Evolutionary conservation across 2,113 vertebrate genomes (phyloP).

Genomic region (Lipotes vexillifer): DNA sequence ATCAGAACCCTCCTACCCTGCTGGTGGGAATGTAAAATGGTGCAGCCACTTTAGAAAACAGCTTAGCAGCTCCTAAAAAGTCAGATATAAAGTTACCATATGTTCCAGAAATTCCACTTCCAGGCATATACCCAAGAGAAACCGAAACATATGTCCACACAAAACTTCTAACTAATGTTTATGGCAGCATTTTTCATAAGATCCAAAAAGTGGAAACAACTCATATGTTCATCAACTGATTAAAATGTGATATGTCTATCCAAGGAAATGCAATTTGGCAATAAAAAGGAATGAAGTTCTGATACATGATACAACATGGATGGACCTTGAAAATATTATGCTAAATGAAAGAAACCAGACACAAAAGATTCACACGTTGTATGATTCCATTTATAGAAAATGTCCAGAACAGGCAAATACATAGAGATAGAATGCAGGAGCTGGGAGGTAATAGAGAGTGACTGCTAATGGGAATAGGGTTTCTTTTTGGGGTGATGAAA

Average conservation of each 20-base stretch:
- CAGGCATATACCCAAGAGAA: neutral
- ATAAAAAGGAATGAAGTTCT: neutral
- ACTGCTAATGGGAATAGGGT: neutral
- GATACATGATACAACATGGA: neutral
- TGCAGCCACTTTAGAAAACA: neutral
- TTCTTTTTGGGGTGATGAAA: neutral
- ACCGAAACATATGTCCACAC: neutral
- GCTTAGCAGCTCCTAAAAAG: neutral
- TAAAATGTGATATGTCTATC: neutral
- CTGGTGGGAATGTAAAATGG: neutral
- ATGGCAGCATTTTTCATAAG: neutral
- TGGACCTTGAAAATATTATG: neutral
- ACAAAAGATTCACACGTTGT: neutral
- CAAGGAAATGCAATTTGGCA: neutral
- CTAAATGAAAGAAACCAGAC: neutral
- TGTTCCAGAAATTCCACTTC: neutral
- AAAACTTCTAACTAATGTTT: neutral
- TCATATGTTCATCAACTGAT: neutral
- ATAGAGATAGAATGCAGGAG: neutral
- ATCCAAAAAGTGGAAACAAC: neutral
- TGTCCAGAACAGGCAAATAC: neutral
- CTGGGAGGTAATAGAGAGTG: neutral
- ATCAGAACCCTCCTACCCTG: neutral
- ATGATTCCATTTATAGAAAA: slow-evolving; percentile 2
- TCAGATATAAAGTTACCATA: neutral